Conservation (phyloP, 2,113 vertebrate genomes). For the Cervus canadensis region DNA sequence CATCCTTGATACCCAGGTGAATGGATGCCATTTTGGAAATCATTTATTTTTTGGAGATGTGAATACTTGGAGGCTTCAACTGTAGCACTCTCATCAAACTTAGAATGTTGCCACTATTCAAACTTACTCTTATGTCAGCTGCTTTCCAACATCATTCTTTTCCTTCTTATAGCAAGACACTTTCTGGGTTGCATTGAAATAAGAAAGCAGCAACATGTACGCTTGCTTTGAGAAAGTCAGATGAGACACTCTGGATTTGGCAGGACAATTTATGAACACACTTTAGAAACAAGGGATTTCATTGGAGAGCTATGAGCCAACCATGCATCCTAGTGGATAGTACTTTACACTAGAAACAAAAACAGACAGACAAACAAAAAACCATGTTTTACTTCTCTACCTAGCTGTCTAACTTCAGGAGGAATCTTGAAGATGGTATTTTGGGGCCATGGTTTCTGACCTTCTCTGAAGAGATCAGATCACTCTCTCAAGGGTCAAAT, state of each 20-base stretch:
- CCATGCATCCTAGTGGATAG: neutral
- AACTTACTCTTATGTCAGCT: neutral
- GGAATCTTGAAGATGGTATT: neutral
- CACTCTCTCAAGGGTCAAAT: neutral
- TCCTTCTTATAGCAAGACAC: slow-evolving; percentile 7
- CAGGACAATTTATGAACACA: neutral
- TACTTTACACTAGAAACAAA: neutral
- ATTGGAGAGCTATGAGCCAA: neutral
- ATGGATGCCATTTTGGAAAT: slow-evolving; percentile 20
- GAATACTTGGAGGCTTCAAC: slow-evolving; percentile 1
- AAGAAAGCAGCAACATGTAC: neutral
- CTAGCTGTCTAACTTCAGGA: neutral
- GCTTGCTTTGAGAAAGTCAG: neutral
- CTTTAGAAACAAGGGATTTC: neutral
- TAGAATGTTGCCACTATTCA: slow-evolving; percentile 10
- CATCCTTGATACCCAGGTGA: neutral
- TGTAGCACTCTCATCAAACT: neutral
- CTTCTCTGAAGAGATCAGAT: neutral
- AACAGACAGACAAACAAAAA: neutral
- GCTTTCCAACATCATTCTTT: slow-evolving; percentile 27
- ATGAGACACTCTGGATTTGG: neutral
- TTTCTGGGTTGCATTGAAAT: neutral
- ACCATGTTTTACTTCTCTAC: neutral
- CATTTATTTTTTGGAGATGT: neutral
- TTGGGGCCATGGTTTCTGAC: neutral